Evolutionary conservation across 2,888 invertebrate genomes (phyloP).

Genomic region (Melanchra persicariae): DNA sequence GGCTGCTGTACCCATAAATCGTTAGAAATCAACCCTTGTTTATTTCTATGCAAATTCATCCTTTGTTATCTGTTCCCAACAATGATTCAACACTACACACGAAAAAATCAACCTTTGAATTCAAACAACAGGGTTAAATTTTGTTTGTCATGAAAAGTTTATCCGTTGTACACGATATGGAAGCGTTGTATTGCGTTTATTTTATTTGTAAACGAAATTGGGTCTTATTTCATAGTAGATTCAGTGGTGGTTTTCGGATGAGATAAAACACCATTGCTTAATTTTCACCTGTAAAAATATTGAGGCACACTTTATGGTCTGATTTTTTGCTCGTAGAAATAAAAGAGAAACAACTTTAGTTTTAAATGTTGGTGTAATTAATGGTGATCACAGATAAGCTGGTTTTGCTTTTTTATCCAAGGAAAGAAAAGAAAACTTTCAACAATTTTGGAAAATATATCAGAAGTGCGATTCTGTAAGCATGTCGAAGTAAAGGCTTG

Average conservation of each 20-base stretch:
- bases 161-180: conserved; percentile 52
- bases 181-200: conserved; percentile 44
- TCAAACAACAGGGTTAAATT: conserved; percentile 25
- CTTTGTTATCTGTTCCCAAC: conserved; percentile 81
- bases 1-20: conserved; percentile 75
- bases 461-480: too few relatives aligned
- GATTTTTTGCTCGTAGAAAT: conserved; percentile 41
- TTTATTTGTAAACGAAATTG: conserved; percentile 59
- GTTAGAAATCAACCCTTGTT: conserved; percentile 82
- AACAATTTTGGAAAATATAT: too few relatives aligned
- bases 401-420: neutral
- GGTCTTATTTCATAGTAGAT: conserved; percentile 39
- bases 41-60: conserved; percentile 85
- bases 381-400: conserved; percentile 10
- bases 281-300: conserved; percentile 67
- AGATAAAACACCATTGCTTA: conserved; percentile 42
- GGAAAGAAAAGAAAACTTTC: too few relatives aligned
- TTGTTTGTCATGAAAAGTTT: conserved; percentile 15
- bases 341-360: conserved; percentile 37
- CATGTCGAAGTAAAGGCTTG: too few relatives aligned
- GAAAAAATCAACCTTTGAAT: conserved; percentile 33
- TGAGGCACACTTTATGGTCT: conserved; percentile 44
- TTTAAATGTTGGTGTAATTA: conserved; percentile 33
- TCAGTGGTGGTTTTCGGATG: conserved; percentile 56
- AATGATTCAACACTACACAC: conserved; percentile 68